Conservation (phyloP, 2,797 vertebrate genomes). For the Loris lydekkerianus region DNA sequence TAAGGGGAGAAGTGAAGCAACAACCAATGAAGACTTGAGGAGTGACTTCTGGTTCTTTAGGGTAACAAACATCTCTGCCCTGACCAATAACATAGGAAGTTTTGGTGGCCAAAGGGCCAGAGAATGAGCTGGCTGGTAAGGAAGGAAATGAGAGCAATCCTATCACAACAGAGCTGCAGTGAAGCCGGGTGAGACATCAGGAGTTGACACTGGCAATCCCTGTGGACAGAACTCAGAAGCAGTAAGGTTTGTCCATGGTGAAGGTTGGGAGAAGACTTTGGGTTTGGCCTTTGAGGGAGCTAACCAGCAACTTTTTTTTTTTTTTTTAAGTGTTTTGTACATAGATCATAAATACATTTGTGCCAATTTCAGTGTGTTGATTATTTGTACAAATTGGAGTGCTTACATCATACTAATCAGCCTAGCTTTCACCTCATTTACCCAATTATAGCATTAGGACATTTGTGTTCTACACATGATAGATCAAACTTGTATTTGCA, state of each 20-base stretch:
- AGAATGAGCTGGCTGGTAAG: neutral
- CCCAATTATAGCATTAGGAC: no score
- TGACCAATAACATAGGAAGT: neutral
- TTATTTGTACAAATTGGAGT: no score
- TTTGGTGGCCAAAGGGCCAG: neutral
- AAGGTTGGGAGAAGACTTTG: neutral
- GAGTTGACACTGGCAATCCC: neutral
- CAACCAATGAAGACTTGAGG: neutral
- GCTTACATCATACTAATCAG: no score
- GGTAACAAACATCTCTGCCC: neutral
- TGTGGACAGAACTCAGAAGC: neutral
- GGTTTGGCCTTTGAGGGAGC: neutral
- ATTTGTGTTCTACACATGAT: no score
- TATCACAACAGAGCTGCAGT: no score
- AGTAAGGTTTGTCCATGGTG: neutral
- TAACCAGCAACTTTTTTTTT: neutral
- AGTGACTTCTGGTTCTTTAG: neutral
- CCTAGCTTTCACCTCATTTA: no score
- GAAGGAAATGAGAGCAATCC: neutral
- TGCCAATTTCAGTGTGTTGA: no score
- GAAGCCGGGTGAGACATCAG: neutral
- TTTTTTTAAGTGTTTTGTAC: no score
- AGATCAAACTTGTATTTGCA: no score
- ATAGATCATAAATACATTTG: no score
- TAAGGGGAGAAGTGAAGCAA: neutral